Percentiles rank a stretch among this genome's conserved stretches.
These are phyloP conservation scores for Antheraea assamensis DNA, from an alignment of 2,888 invertebrate genomes.

Conservation along the genomic window DNA sequence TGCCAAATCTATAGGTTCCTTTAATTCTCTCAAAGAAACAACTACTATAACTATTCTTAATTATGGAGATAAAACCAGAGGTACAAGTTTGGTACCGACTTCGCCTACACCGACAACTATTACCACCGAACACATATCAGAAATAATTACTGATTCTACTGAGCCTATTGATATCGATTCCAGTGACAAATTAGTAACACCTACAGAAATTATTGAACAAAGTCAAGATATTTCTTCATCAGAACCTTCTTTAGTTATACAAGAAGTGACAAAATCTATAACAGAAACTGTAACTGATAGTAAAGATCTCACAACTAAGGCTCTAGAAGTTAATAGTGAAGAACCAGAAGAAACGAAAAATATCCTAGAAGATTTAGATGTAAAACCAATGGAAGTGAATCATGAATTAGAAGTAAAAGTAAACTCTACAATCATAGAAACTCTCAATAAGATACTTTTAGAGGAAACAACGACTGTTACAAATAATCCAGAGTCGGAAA, in stretches of 20 bases:
- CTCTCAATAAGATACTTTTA: not conserved
- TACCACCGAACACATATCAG: slow-evolving; percentile 31
- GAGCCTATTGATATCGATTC: slow-evolving; percentile 17
- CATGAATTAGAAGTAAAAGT: not conserved
- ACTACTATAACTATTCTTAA: slow-evolving; percentile 53
- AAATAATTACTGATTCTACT: slow-evolving; percentile 38
- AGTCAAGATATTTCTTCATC: slow-evolving; percentile 13
- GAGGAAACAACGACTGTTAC: slow-evolving; percentile 4
- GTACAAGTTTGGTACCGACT: slow-evolving; percentile 29
- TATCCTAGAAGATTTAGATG: not conserved
- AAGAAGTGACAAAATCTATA: slow-evolving; percentile 20
- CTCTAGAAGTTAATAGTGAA: slow-evolving; percentile 26
- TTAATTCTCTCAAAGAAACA: slow-evolving; percentile 40
- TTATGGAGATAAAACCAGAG: slow-evolving; percentile 64
- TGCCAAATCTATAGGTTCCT: slow-evolving; percentile 50
- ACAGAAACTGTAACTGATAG: slow-evolving; percentile 30
- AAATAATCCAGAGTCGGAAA: slow-evolving; percentile 18
- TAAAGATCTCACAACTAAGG: slow-evolving; percentile 25
- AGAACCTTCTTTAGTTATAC: not conserved
- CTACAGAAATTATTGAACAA: slow-evolving; percentile 33
- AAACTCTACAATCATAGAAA: slow-evolving; percentile 16
- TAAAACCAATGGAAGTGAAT: not conserved
- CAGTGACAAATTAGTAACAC: slow-evolving; percentile 31
- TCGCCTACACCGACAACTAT: slow-evolving; percentile 23
- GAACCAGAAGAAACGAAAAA: not conserved